Evolutionary conservation across 2,888 invertebrate genomes (phyloP).

Genomic region (Sminthurinus aureus): DNA sequence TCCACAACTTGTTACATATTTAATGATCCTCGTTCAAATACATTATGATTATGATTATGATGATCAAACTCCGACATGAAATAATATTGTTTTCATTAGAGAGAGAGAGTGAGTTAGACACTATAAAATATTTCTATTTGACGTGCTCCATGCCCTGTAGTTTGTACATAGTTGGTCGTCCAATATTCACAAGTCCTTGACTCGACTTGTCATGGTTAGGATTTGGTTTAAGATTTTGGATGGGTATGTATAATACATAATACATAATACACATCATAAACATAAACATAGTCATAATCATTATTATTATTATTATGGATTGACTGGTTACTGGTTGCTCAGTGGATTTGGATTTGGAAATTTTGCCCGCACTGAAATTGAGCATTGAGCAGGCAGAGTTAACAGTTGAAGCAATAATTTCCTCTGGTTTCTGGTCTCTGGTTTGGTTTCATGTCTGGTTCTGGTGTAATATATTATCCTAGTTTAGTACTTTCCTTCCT

Average conservation of each 20-base stretch:
- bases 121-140: background rate
- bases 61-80: constrained; percentile 5
- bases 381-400: too few relatives aligned
- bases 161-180: background rate
- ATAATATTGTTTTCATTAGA: constrained; percentile 25
- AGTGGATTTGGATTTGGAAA: background rate
- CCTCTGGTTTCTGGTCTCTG: background rate
- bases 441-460: too few relatives aligned
- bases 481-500: too few relatives aligned
- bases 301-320: too few relatives aligned
- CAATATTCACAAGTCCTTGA: too few relatives aligned
- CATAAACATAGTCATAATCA: too few relatives aligned
- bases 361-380: background rate
- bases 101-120: background rate
- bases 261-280: background rate
- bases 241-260: too few relatives aligned
- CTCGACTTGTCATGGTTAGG: background rate
- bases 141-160: background rate
- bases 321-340: background rate
- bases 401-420: background rate
- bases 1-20: constrained; percentile 25
- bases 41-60: constrained; percentile 1
- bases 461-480: too few relatives aligned
- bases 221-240: background rate
- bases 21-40: constrained; percentile 15